Evolutionary conservation across 23 tunicate species (phyloP).

Genomic region (Styela plicata): DNA sequence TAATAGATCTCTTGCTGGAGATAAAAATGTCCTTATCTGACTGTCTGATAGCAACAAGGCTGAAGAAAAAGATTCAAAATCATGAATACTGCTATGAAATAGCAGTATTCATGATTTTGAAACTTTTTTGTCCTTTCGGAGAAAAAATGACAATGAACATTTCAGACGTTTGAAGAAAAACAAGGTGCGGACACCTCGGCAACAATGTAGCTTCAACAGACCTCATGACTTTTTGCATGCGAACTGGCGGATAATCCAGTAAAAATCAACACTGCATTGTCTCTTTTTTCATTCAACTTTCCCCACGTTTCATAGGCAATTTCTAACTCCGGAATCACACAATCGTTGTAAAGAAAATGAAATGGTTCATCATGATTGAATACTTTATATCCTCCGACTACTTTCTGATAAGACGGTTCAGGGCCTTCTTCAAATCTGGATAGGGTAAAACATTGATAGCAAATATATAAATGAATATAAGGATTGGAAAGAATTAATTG

Average conservation of each 20-base stretch:
- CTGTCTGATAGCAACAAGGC: too few species aligned
- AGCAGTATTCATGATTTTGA: too few species aligned
- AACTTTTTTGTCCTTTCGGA: too few species aligned
- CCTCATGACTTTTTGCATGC: slow-evolving; percentile 80
- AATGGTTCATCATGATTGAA: slow-evolving; percentile 53
- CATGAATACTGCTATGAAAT: too few species aligned
- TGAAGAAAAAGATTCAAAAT: too few species aligned
- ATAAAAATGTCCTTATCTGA: too few species aligned
- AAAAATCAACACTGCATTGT: slow-evolving; percentile 79
- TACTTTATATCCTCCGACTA: slow-evolving; percentile 48
- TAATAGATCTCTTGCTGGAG: too few species aligned
- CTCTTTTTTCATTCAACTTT: slow-evolving; percentile 51
- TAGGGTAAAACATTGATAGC: neutral
- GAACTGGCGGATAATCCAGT: slow-evolving; percentile 95
- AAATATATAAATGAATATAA: too few species aligned
- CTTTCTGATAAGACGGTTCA: slow-evolving; percentile 74
- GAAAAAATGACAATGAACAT: too few species aligned
- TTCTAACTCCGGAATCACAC: slow-evolving; percentile 71
- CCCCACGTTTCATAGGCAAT: slow-evolving; percentile 98
- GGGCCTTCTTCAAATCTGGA: slow-evolving; percentile 76
- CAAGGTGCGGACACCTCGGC: too few species aligned
- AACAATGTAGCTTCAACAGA: slow-evolving; percentile 13
- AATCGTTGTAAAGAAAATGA: slow-evolving; percentile 66
- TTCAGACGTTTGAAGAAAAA: too few species aligned
- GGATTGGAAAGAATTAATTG: too few species aligned